Base-by-base conservation (phyloP, 2,888 invertebrate genomes). In the Myopa tessellatipennis region DNA sequence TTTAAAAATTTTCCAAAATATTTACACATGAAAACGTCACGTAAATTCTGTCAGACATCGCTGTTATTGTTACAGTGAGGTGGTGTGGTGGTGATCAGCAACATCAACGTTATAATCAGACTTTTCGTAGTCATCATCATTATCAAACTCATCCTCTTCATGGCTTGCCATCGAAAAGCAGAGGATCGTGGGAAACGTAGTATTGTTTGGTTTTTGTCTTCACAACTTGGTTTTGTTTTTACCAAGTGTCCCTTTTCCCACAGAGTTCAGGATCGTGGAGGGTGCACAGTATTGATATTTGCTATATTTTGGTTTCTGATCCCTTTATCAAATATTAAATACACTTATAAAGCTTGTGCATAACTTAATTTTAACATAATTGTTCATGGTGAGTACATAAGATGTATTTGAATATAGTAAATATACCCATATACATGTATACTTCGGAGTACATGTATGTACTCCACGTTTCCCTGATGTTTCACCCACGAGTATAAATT, bases 21-120 rank as follows among this genome's bases (percentile, higher is more conserved):
- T 80, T 78, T 79, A 79, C 78, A 76, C 78, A 63, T 77, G 79
- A 78, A 79, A 78, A 78, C 79, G 76, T 78, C 79, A 78, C 78
- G 74, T 77, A 70, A 72, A 75, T 78, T 79, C 14, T 40, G 26
- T 2, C 74, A 16, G 16, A 45, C 18, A 26, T 26, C 16, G 71
- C 12, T 60, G 60, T 60, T n/a, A 26, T 26, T 4, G 45, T 60
- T 45, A 50, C 18, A 34, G 38, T 65, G 65, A 38, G 34, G 38
- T 36, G 38, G 61, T 61, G 61, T 34, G 34, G 65, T 12, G 26
- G 26, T 18, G 61, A 50, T 50, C 18, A 63, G 12, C 34, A 18
- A 14, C n/a, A 34, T 65, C 65, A 16, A n/a, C n/a, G 55, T 55
- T 55, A n/a, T 55, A n/a, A 55, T 55, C 55, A 55, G 10, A 6